Evolutionary conservation across 2,888 invertebrate species (phyloP).

Genomic region (Thera obeliscata): DNA sequence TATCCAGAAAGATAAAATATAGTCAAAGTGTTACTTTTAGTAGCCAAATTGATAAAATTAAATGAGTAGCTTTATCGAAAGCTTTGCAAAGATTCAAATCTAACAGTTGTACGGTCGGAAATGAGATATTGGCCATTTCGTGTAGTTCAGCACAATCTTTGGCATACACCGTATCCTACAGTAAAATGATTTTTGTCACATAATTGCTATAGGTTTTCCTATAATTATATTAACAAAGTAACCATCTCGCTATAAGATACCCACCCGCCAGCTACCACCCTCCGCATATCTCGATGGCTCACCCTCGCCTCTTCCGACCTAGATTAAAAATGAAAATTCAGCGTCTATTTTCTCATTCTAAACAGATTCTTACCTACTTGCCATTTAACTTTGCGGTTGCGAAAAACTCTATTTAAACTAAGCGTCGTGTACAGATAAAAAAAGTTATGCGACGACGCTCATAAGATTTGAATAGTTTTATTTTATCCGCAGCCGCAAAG

Average conservation of each 20-base stretch:
- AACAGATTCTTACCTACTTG: conserved; percentile 31
- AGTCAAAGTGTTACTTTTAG: conserved; percentile 1
- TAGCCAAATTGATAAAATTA: conserved; percentile 16
- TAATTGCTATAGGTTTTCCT: conserved; percentile 34
- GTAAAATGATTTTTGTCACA: conserved; percentile 36
- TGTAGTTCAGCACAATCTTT: background rate
- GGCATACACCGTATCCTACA: conserved; percentile 26
- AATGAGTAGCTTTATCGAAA: conserved; percentile 1
- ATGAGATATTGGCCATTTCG: background rate
- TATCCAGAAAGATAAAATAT: conserved; percentile 46
- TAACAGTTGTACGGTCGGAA: background rate
- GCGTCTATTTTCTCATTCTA: conserved; percentile 73
- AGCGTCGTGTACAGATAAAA: too few relatives aligned
- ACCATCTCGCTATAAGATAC: conserved; percentile 65
- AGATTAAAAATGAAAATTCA: conserved; percentile 84
- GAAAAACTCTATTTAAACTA: background rate
- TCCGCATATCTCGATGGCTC: conserved; percentile 70
- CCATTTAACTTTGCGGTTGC: conserved; percentile 19
- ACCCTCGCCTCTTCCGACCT: conserved; percentile 79
- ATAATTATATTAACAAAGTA: conserved; percentile 36
- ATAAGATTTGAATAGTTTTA: background rate
- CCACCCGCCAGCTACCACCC: conserved; percentile 81
- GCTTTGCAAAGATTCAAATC: conserved; percentile 1
- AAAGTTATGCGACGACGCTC: background rate
- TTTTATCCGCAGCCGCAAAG: conserved; percentile 16